phyloP scores from a whole-genome alignment of 2,113 vertebrate genomes.

The Formicarius rufipectus region DNA sequence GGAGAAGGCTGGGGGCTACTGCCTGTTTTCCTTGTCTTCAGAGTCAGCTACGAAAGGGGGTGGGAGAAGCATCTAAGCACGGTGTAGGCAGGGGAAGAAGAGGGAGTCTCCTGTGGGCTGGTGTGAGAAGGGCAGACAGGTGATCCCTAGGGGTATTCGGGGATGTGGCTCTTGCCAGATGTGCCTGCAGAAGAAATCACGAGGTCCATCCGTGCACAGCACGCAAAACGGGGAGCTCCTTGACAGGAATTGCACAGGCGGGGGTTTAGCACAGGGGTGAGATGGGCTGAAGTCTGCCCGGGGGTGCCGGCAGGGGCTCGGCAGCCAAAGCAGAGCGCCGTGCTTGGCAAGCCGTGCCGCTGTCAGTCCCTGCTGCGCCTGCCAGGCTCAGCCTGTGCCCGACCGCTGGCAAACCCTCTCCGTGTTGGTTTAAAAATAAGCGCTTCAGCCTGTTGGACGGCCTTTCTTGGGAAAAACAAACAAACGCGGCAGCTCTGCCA shows the following conservation, averaged over 20 bases:
- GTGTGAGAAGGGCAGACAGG: neutral
- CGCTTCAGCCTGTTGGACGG: neutral
- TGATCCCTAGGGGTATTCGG: rapidly evolving
- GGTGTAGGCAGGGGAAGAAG: neutral
- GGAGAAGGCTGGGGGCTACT: neutral
- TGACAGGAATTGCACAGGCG: rapidly evolving
- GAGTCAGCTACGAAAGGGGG: neutral
- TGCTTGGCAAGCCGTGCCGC: neutral
- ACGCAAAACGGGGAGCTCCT: rapidly evolving
- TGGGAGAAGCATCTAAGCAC: neutral
- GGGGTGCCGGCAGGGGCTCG: neutral
- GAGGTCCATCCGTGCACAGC: rapidly evolving
- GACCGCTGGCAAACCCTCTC: neutral
- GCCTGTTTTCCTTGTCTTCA: neutral
- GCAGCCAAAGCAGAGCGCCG: neutral
- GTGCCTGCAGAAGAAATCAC: neutral
- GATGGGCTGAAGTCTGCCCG: neutral
- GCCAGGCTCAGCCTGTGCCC: neutral
- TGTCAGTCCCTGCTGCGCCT: neutral
- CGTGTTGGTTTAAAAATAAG: neutral
- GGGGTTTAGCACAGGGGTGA: neutral
- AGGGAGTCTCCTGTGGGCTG: neutral
- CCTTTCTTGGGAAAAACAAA: neutral
- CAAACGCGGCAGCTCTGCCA: neutral
- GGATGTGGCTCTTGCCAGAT: neutral